Evolutionary conservation across 2,113 vertebrate genomes (phyloP).

Genomic region (Tachycineta bicolor): DNA sequence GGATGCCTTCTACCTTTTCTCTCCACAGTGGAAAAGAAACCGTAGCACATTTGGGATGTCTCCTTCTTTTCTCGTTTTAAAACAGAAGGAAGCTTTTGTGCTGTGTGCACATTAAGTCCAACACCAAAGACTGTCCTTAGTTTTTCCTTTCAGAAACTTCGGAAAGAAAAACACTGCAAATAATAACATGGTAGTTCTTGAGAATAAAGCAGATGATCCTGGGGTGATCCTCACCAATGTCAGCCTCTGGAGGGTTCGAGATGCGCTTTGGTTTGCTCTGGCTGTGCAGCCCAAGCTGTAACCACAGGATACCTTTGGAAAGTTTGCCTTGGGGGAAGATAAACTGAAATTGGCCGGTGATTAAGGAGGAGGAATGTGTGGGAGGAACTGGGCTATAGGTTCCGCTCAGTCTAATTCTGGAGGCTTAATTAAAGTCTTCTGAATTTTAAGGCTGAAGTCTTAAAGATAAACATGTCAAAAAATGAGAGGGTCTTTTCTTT

Average conservation of each 20-base stretch:
- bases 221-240: background rate
- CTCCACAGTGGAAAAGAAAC: background rate
- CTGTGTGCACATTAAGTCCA: background rate
- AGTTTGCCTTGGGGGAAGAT: background rate
- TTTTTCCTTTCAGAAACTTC: background rate
- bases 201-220: background rate
- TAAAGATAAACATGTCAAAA: constrained; percentile 4
- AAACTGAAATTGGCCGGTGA: background rate
- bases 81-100: background rate
- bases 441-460: background rate
- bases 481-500: constrained; percentile 14
- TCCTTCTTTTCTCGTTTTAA: background rate
- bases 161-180: background rate
- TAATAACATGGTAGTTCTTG: background rate
- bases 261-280: background rate
- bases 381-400: background rate
- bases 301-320: background rate
- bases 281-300: background rate
- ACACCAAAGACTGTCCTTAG: background rate
- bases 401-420: constrained; percentile 16
- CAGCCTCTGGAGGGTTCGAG: background rate
- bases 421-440: constrained; percentile 26
- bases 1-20: background rate
- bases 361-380: background rate
- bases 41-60: background rate